Evolutionary conservation across 2,797 vertebrate genomes (phyloP).

Genomic region (Poecile montanus): DNA sequence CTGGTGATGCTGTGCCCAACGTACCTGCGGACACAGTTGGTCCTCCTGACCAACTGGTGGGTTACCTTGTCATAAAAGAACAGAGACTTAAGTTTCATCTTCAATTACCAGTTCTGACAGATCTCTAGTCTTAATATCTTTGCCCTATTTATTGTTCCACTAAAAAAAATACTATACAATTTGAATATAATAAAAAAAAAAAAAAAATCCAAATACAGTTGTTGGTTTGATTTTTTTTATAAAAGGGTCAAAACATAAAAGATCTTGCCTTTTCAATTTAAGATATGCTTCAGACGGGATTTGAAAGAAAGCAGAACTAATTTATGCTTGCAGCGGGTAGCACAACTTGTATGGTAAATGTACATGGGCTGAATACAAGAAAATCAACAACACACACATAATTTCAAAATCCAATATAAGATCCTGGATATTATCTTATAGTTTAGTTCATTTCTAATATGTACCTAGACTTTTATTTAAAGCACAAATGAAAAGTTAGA

Average conservation of each 20-base stretch:
- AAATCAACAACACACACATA: not conserved
- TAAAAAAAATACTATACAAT: not conserved
- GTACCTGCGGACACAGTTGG: fast-evolving
- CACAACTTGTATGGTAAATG: not conserved
- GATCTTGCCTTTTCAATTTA: not conserved
- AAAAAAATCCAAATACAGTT: not conserved
- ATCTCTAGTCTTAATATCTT: not conserved
- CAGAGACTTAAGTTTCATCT: not conserved
- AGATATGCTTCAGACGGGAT: not conserved
- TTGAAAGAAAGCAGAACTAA: not conserved
- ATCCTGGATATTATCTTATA: not conserved
- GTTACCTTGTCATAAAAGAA: not conserved
- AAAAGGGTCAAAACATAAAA: not conserved
- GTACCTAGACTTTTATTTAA: not conserved
- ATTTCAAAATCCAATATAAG: not conserved
- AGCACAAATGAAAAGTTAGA: not conserved
- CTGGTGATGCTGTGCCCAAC: not conserved
- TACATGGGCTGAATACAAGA: not conserved
- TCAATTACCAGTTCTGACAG: not conserved
- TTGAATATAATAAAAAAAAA: not conserved
- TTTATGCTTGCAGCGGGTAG: not conserved
- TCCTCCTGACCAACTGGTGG: no score
- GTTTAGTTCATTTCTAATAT: not conserved
- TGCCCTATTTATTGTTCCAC: not conserved
- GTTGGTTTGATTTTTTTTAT: not conserved